Base-by-base conservation (phyloP, 2,888 invertebrate species). In the Iphiclides podalirius region DNA sequence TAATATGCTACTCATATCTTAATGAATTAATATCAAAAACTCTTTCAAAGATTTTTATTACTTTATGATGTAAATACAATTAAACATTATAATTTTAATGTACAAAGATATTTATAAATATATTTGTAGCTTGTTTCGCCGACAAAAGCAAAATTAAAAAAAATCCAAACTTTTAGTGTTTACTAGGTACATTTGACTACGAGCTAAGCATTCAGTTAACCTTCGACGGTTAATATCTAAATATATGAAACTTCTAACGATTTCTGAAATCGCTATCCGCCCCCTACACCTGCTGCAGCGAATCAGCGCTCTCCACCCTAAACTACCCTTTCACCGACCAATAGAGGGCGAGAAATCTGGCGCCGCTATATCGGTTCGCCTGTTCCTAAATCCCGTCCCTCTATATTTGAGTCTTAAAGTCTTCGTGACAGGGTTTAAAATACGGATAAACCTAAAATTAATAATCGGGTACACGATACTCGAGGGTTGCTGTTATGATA, bases 261-360 rank as follows among this genome's bases (percentile, higher is more conserved):
- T 20, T 35, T 58, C 63, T 63, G 61, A 60, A 73, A 66, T 77
- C 75, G 68, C 74, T 71, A 34, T 35, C 72, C 86, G 75, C 88
- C 88, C 70, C 52, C 52, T 67, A 68, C 70, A 68, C 65, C 79
- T 52, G 74, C 72, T 82, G 80, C 57, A 58, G 39, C 88, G 83
- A 88, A 88, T 86, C 68, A 66, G 52, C 54, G 43, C 13, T 8
- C 12, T 46, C 66, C 72, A 72, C 73, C 76, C 76, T 68, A 57
- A 57, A 57, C 54, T 70, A 69, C 79, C 77, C 75, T 57, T 49
- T 40, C 46, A 34, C 53, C 53, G 41, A 28, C 89, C 84, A 89
- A 87, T 86, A 64, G 61, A 34, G 45, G 46, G 0, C 47, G 47
- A 61, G 75, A 83, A 85, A 85, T 70, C 79, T 88, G 89, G 60